These are phyloP conservation scores for Tetraodon nigroviridis DNA, from an alignment of 2,113 vertebrate species.

Conservation along the genomic window DNA sequence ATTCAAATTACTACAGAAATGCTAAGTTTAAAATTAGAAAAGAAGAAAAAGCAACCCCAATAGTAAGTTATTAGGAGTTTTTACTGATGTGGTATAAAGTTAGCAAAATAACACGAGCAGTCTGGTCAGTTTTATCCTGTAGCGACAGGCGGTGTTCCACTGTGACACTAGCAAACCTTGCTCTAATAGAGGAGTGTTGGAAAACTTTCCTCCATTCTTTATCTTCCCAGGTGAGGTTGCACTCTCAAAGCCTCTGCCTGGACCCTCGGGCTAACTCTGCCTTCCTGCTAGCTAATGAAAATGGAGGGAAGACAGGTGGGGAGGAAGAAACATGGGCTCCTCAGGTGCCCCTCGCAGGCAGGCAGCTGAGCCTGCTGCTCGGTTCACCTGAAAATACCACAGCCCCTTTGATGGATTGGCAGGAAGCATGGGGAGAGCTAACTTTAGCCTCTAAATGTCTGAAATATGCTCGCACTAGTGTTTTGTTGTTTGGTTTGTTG, in stretches of 20 bases:
- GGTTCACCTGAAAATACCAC: slow-evolving; percentile 54
- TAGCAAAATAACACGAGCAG: no score
- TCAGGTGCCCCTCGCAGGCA: slow-evolving; percentile 57
- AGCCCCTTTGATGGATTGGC: slow-evolving; percentile 70
- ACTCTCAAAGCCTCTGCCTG: slow-evolving; percentile 26
- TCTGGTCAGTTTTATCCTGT: not conserved
- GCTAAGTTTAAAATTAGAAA: no score
- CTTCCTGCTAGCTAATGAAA: slow-evolving; percentile 67
- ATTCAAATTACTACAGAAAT: no score
- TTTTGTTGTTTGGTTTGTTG: no score
- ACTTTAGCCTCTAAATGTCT: slow-evolving; percentile 78
- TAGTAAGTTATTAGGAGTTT: no score
- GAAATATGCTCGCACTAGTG: slow-evolving; percentile 74
- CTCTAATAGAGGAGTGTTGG: slow-evolving; percentile 43
- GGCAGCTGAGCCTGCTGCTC: slow-evolving; percentile 46
- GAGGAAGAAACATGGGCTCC: slow-evolving; percentile 70
- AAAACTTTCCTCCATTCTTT: slow-evolving; percentile 55
- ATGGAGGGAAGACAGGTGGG: slow-evolving; percentile 9
- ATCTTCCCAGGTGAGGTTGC: slow-evolving; percentile 48
- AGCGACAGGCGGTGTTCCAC: slow-evolving; percentile 25
- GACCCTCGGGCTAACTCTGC: slow-evolving; percentile 39
- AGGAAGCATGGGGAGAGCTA: slow-evolving; percentile 57
- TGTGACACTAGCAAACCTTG: slow-evolving; percentile 18
- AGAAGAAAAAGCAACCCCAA: no score
- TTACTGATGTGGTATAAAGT: no score